phyloP scores from a whole-genome alignment of 1,140 invertebrate genomes.

The Microplitis demolitor region DNA sequence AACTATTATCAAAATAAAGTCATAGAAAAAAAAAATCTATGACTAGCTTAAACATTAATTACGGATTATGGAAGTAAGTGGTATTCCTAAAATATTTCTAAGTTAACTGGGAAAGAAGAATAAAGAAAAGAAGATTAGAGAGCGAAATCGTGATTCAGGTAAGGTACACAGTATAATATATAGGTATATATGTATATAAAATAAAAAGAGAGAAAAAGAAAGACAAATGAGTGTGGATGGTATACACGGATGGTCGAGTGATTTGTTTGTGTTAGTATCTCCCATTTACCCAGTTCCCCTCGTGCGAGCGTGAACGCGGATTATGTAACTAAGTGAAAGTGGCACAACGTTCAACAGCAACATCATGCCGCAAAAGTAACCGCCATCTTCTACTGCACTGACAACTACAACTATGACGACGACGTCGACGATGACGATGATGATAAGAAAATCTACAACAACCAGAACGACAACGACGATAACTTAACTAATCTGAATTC shows the following conservation, averaged over 20 bases:
- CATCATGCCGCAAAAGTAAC: constrained; percentile 38
- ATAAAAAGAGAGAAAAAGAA: constrained; percentile 14
- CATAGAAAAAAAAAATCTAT: neutral
- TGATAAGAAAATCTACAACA: neutral
- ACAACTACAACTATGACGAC: neutral
- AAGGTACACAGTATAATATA: neutral
- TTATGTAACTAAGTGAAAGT: constrained; percentile 64
- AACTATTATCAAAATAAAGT: neutral
- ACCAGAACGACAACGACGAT: neutral
- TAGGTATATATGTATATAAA: neutral
- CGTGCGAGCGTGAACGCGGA: constrained; percentile 41
- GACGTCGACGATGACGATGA: neutral
- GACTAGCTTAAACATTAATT: neutral
- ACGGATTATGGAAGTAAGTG: neutral
- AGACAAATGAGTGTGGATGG: neutral
- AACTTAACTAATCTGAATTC: constrained; percentile 13
- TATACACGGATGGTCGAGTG: constrained; percentile 31
- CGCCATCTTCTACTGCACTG: constrained; percentile 36
- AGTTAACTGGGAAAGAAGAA: neutral
- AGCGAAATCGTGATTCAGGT: constrained; percentile 19
- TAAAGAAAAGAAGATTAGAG: constrained; percentile 11
- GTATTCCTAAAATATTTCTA: neutral
- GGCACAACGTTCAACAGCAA: constrained; percentile 51
- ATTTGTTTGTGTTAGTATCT: constrained; percentile 43
- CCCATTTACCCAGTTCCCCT: constrained; percentile 61